phyloP scores from a whole-genome alignment of 64 coral and sea anemone species.

The Cladopsammia gracilis region DNA sequence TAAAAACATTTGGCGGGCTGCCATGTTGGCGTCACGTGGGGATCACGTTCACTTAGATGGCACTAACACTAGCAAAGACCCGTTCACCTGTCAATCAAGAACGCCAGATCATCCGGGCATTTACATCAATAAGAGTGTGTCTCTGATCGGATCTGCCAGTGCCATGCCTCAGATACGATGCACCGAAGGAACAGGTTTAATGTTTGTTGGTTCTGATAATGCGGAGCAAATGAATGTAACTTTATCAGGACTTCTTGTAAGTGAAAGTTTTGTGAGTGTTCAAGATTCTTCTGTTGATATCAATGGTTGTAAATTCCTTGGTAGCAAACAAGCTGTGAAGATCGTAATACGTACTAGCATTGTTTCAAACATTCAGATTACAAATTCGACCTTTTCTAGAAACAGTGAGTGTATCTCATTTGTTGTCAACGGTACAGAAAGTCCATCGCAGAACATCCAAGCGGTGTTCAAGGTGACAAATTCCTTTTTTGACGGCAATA shows the following conservation, averaged over 20 bases:
- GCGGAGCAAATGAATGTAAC: not conserved
- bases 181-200: conserved; percentile 10
- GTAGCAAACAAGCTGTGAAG: not conserved
- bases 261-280: not conserved
- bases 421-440: not conserved
- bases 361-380: not conserved
- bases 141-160: conserved; percentile 47
- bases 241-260: not conserved
- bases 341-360: not conserved
- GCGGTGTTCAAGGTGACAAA: not conserved
- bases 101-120: conserved; percentile 48
- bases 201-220: not conserved
- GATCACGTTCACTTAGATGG: conserved; percentile 63
- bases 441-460: not conserved
- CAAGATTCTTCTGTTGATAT: conserved; percentile 18
- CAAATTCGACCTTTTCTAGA: conserved; percentile 19
- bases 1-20: conserved; percentile 61
- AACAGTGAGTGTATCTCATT: conserved; percentile 36
- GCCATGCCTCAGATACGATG: conserved; percentile 33
- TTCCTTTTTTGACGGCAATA: not conserved
- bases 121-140: conserved; percentile 67
- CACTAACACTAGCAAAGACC: conserved; percentile 40
- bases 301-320: conserved; percentile 4
- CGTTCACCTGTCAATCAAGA: conserved; percentile 55
- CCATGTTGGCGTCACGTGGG: not conserved